phyloP scores from a whole-genome alignment of 2,888 invertebrate genomes.

The Euproctis similis region DNA sequence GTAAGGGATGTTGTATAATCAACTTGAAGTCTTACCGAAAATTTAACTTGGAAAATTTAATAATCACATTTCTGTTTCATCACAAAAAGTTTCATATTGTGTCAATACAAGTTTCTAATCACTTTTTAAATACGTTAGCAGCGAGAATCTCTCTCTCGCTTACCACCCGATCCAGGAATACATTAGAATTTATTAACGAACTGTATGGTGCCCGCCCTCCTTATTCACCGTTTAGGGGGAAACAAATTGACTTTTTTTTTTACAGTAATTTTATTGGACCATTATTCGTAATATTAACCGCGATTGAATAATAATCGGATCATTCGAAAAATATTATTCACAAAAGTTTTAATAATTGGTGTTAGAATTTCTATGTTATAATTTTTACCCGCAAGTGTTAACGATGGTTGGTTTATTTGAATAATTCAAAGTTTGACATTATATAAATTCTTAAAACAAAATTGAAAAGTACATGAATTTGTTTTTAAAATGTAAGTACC shows the following conservation, averaged over 20 bases:
- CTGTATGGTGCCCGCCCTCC: slow-evolving; percentile 51
- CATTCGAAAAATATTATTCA: no score
- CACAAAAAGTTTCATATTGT: slow-evolving; percentile 74
- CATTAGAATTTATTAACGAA: slow-evolving; percentile 73
- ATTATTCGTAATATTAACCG: no score
- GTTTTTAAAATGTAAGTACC: no score
- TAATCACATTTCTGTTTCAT: slow-evolving; percentile 65
- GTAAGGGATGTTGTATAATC: no score
- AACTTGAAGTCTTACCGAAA: slow-evolving; percentile 23
- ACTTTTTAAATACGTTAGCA: slow-evolving; percentile 74
- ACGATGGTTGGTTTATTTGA: no score
- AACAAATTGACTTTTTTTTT: slow-evolving; percentile 66
- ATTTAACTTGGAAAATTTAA: slow-evolving; percentile 58
- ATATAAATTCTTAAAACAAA: no score
- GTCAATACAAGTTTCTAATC: slow-evolving; percentile 75
- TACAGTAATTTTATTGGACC: slow-evolving; percentile 16
- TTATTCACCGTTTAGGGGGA: slow-evolving; percentile 59
- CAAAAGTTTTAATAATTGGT: no score
- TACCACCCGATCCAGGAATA: slow-evolving; percentile 70
- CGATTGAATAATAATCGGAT: no score
- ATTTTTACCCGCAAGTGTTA: no score
- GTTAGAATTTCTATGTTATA: no score
- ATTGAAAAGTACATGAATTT: no score
- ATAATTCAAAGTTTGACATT: no score
- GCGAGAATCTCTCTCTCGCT: slow-evolving; percentile 48